Base-by-base conservation (phyloP, 2,888 invertebrate species). In the Sarcophaga variegata region DNA sequence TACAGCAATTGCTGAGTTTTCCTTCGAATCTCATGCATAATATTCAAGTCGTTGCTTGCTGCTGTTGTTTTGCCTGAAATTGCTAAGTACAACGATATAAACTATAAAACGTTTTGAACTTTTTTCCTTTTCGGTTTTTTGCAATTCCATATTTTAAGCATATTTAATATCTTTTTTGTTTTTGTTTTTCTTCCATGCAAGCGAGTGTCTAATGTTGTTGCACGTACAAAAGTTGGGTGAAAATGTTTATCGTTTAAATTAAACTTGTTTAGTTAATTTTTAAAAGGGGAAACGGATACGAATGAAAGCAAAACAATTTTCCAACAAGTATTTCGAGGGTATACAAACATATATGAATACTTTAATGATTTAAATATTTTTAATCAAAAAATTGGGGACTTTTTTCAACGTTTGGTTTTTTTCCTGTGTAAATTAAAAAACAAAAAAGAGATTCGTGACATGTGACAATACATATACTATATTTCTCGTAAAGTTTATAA, bases 201-300 rank as follows among this genome's bases (percentile, higher is more conserved):
- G 59, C 67, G 17, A 67, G 25, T 25, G 25, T 66, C 12, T 80
- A 49, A 25, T 14, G 22, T 25, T 22, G 71, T 80, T 17, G 54
- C 17, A 84, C 80, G 80, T 84, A 76, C 80, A 71, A 49, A 76
- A 84, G 80, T 84, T 70, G n/a, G 60, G 64, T 27, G 66, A 79
- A 84, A 87, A 67, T 83, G 66, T 83, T 83, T 87, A 78, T 84
- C 79, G 81, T 84, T 81, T 84, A 87, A 87, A 71, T 79, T 84
- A 70, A 84, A 87, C 78, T 87, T 81, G 62, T 81, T 66, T 83
- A 77, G 71, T 45, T 70, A 81, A 81, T 75, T 80, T 47, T 47
- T 14, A 2, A 75, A 64, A 69, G 54, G 17, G 54, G 54, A 54
- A 54, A 54, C 54, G 78, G 62, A 74, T 81, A 69, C 20, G n/a